Percentiles rank a stretch among this genome's conserved stretches.
Evolutionary conservation across 2,113 vertebrate species (phyloP).

Genomic region (Catharus bicknelli): DNA sequence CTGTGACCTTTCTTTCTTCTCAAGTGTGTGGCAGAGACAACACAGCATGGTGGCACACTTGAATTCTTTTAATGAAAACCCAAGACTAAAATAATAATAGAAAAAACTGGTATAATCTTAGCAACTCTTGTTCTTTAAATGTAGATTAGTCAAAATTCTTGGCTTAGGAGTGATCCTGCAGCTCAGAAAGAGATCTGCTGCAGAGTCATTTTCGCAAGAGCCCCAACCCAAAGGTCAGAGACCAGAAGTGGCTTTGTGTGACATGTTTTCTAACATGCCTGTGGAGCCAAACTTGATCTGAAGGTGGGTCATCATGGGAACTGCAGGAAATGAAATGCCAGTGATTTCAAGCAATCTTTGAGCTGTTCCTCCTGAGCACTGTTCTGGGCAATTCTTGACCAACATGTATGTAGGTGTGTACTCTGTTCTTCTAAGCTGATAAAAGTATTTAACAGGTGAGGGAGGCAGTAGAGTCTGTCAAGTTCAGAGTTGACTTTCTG

Average conservation of each 20-base stretch:
- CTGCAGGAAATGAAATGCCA: background rate
- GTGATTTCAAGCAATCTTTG: background rate
- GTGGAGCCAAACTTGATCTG: background rate
- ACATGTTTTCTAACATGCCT: background rate
- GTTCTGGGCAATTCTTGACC: background rate
- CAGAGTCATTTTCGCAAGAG: background rate
- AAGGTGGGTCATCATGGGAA: background rate
- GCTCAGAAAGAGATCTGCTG: background rate
- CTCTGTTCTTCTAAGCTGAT: background rate
- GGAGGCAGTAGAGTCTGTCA: background rate
- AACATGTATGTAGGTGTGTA: rapidly evolving
- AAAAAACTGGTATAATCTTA: background rate
- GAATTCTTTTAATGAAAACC: background rate
- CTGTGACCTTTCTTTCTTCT: background rate
- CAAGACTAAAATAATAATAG: background rate
- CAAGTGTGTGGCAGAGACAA: background rate
- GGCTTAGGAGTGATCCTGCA: background rate
- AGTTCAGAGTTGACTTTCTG: background rate
- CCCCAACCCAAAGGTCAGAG: background rate
- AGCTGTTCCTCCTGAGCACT: background rate
- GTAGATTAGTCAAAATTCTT: background rate
- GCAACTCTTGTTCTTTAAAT: background rate
- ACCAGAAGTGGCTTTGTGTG: background rate
- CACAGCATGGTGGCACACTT: background rate
- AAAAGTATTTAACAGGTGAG: background rate